Percentiles rank a stretch among this genome's conserved stretches.
Evolutionary conservation across 2,888 invertebrate species (phyloP).

Genomic region (Cyrtodaria siliqua): DNA sequence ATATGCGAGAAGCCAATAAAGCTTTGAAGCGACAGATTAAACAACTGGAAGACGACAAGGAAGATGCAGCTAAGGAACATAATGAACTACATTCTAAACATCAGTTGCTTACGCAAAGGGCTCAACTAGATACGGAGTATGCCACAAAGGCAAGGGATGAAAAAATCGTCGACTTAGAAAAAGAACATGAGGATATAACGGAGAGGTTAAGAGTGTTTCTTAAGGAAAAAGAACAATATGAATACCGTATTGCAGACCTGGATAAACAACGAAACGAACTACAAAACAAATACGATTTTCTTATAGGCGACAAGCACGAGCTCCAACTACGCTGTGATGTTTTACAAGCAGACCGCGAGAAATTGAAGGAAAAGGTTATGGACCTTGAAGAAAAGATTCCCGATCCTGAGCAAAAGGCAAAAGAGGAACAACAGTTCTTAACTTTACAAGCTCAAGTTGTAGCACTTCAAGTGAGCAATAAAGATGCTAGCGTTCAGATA

Average conservation of each 20-base stretch:
- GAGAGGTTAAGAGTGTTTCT: slow-evolving; percentile 52
- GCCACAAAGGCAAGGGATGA: slow-evolving; percentile 53
- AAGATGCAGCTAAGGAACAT: slow-evolving; percentile 39
- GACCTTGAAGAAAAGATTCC: slow-evolving; percentile 53
- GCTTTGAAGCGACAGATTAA: slow-evolving; percentile 52
- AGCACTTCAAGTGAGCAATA: slow-evolving; percentile 53
- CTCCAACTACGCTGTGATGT: slow-evolving; percentile 55
- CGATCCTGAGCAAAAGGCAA: slow-evolving; percentile 56
- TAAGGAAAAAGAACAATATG: slow-evolving; percentile 59
- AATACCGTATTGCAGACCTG: slow-evolving; percentile 52
- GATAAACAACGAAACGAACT: slow-evolving; percentile 53
- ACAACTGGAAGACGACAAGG: slow-evolving; percentile 56
- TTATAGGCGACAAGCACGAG: slow-evolving; percentile 49
- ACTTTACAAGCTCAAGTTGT: slow-evolving; percentile 51
- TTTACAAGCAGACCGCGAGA: slow-evolving; percentile 54
- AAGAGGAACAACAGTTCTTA: slow-evolving; percentile 59
- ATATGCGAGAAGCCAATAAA: slow-evolving; percentile 54
- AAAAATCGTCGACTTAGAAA: slow-evolving; percentile 49
- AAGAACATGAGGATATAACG: slow-evolving; percentile 46
- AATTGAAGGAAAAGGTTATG: slow-evolving; percentile 40
- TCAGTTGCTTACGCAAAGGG: slow-evolving; percentile 53
- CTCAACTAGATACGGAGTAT: slow-evolving; percentile 52
- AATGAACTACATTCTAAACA: slow-evolving; percentile 47
- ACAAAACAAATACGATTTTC: slow-evolving; percentile 50
- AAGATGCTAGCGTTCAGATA: slow-evolving; percentile 52